Evolutionary conservation across 2,888 invertebrate species (phyloP).

Genomic region (Scrobipalpa costella): DNA sequence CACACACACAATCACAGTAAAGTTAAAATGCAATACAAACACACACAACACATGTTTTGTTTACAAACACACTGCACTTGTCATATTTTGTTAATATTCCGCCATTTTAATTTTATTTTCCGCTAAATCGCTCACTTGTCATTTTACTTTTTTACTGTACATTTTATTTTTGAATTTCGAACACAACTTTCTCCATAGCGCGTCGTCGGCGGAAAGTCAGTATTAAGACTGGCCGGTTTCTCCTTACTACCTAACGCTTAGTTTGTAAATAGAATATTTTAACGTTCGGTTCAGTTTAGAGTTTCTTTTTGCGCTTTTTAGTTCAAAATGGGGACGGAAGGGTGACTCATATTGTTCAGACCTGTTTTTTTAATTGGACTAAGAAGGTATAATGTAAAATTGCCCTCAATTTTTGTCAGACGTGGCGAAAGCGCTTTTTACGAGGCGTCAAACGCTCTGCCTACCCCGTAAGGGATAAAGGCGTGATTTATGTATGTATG

Average conservation of each 20-base stretch:
- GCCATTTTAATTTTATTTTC: neutral
- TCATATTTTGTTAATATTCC: no score
- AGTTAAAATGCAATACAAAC: neutral
- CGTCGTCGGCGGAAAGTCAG: slow-evolving; percentile 30
- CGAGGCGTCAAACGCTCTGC: no score
- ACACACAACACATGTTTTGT: neutral
- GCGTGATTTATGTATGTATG: no score
- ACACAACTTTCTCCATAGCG: slow-evolving; percentile 30
- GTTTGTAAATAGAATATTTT: slow-evolving; percentile 41
- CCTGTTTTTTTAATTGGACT: no score
- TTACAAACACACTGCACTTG: neutral
- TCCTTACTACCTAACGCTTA: slow-evolving; percentile 36
- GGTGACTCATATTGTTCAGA: slow-evolving; percentile 28
- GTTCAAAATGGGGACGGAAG: slow-evolving; percentile 32
- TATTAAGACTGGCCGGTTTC: slow-evolving; percentile 37
- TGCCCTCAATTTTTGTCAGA: no score
- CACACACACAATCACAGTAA: neutral
- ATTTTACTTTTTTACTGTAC: neutral
- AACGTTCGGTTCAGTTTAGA: slow-evolving; percentile 27
- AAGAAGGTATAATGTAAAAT: no score
- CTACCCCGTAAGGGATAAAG: no score
- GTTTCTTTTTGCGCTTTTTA: slow-evolving; percentile 29
- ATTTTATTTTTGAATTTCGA: neutral
- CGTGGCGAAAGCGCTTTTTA: no score
- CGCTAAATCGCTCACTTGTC: neutral